Evolutionary conservation across 2,797 vertebrate species (phyloP), one percentile per base, ranked within the genome.

Genomic region (Rhinophrynus dorsalis): DNA sequence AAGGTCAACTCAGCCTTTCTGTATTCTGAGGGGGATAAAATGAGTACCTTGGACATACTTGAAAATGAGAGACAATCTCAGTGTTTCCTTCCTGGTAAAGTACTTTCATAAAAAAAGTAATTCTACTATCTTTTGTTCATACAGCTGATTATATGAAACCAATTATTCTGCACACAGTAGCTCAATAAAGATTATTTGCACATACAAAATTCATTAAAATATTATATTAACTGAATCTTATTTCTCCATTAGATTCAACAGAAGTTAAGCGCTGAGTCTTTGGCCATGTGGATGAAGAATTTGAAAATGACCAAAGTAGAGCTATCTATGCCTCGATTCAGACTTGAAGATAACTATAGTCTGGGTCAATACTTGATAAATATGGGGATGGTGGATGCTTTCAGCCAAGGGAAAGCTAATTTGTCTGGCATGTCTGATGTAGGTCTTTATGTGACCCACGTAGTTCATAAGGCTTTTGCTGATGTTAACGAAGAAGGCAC

Each of bases 401-500:
- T 90, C 76, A 74, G 70, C 5, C 58, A 75, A 67, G 45, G 37
- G 23, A 81, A 78, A 76, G 85, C 85, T 20, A 76, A 90, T 50
- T 79, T 90, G 56, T 85, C 84, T 44, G 86, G 86, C 26, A 88
- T 90, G 33, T 87, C 88, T 13, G 50, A 55, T 26, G 67, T 66
- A 5, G 78, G 76, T 17, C 51, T 90, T 0, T 78, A 60, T 68
- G 66, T 90, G 33, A 87, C 86, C 20, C 80, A 82, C 24, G 78
- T 81, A 17, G 59, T 84, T 29, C 88, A 89, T 74, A 85, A 89
- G 47, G 78, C 83, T 6, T 84, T 77, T 0, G 8, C 89, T 69
- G 85, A 89, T 44, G 85, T 88, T 60, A 88, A 75, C 0, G 83
- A 90, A 75, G 81, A 87, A 35, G 88, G 88, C 18, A 90, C 84